Evolutionary conservation across 1,140 invertebrate species (phyloP), one percentile per base, ranked within the genome.

Genomic region (Meloidogyne hapla): DNA sequence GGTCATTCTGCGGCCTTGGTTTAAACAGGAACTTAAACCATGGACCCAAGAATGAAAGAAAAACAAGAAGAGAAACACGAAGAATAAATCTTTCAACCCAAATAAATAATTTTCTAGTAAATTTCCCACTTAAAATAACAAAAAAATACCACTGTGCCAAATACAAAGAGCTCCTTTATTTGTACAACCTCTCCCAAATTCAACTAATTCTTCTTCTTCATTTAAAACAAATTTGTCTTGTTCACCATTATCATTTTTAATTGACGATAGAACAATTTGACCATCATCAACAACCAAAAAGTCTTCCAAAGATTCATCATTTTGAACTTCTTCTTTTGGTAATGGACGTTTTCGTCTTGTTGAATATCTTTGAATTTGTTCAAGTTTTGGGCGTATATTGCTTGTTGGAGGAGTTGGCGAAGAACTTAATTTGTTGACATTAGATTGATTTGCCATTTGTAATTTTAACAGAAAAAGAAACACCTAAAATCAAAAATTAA

Each of bases 121-220:
- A 28, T 5, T 4, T 40, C 68, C 3, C 18, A 45, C 5, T 15
- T 45, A 6, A 56, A 56, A 56, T n/a, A 56, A 56, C 6, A n/a
- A n/a, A 21, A 6, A 56, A 18, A 56, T 33, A 48, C 61, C 69
- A 28, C n/a, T 71, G 69, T 70, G 18, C 40, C 69, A 70, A n/a
- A 48, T 28, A 42, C 69, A 48, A 23, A 48, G 38, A 5, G 25
- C n/a, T 18, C 61, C 69, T 65, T 42, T 48, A 33, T 26, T 65
- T 18, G 40, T 65, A 28, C 6, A 48, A 6, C 61, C 61, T 23
- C n/a, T 68, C 18, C 21, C 18, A 65, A 70, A 70, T n/a, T 70
- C 38, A 65, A 70, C 38, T 6, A 65, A 6, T 69, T 56, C 40
- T 21, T 15, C 25, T 2, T 48, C 18, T n/a, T n/a, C 48, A 56